A percentile compares a stretch with the other conserved stretches of the same genome.
Conservation (phyloP, 2,888 invertebrate species). For the Drosophila testacea region DNA sequence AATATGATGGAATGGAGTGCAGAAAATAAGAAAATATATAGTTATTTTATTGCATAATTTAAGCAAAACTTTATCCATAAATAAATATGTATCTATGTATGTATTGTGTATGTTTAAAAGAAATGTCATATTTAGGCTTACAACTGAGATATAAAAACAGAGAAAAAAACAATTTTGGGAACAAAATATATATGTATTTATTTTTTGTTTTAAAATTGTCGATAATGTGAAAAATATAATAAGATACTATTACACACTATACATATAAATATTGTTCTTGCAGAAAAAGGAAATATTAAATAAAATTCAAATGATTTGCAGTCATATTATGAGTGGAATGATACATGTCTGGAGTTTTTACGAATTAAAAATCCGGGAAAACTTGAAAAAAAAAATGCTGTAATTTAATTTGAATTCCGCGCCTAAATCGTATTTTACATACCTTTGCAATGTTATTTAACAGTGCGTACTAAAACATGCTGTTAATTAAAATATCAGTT, state of each 20-base stretch:
- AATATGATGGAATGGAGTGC: constrained; percentile 25
- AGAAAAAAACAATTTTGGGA: constrained; percentile 77
- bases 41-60: constrained; percentile 51
- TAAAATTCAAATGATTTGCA: constrained; percentile 30
- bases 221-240: constrained; percentile 61
- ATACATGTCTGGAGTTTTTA: background rate
- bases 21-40: constrained; percentile 48
- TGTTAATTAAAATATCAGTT: too few relatives aligned
- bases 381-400: too few relatives aligned
- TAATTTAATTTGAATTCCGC: too few relatives aligned
- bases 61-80: constrained; percentile 53
- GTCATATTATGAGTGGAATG: background rate
- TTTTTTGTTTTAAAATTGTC: constrained; percentile 74
- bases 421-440: too few relatives aligned
- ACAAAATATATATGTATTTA: constrained; percentile 80
- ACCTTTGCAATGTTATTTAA: too few relatives aligned
- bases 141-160: constrained; percentile 64
- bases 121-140: constrained; percentile 78
- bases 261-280: constrained; percentile 73
- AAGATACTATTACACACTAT: constrained; percentile 51
- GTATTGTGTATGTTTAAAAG: constrained; percentile 54
- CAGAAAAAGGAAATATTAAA: constrained; percentile 54
- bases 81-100: constrained; percentile 36
- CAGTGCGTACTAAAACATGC: too few relatives aligned
- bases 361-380: too few relatives aligned